Evolutionary conservation across 2,797 vertebrate species (phyloP), one percentile per base, ranked within the genome.

Genomic region (Cetoscarus ocellatus): DNA sequence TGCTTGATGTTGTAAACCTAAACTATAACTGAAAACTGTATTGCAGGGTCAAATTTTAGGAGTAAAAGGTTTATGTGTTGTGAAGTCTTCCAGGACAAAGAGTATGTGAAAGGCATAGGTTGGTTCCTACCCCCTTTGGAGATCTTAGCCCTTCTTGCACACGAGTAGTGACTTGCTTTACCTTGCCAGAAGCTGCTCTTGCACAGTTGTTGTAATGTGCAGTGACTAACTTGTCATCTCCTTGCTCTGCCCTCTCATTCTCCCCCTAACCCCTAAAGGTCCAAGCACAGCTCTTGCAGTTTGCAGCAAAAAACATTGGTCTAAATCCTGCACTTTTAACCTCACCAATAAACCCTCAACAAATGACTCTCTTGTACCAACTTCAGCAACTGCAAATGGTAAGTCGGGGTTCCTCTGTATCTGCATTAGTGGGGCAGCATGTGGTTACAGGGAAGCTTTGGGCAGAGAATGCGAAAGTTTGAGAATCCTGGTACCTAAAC

Each of bases 281-380:
- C 97, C 98, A 99, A 99, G 98, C 98, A 98, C 98, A 99, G 96
- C 98, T 99, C 96, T 97, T 99, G 96, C 98, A 99, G 96, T 99
- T 98, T 97, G 98, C 98, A 96, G 98, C 98, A 97, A 99, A 99
- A 99, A 99, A 98, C 96, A 99, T 98, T 97, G 98, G 98, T 97
- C 97, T 99, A 96, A 99, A 98, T 94, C 98, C 98, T 98, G 97
- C 98, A 99, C 98, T 99, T 97, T 97, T 99, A 96, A 98, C 97
- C 95, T 99, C 98, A 95, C 98, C 98, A 96, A 96, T 99, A 96
- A 99, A 98, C 94, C 98, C 98, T 98, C 98, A 99, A 95, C 98
- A 99, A 95, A 98, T 99, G 98, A 99, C 97, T 94, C 97, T 99
- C 95, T 96, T 99, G 95, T 98, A 98, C 95, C 98, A 99, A 97